Conservation (phyloP, 2,797 vertebrate genomes). For the Molossus molossus region DNA sequence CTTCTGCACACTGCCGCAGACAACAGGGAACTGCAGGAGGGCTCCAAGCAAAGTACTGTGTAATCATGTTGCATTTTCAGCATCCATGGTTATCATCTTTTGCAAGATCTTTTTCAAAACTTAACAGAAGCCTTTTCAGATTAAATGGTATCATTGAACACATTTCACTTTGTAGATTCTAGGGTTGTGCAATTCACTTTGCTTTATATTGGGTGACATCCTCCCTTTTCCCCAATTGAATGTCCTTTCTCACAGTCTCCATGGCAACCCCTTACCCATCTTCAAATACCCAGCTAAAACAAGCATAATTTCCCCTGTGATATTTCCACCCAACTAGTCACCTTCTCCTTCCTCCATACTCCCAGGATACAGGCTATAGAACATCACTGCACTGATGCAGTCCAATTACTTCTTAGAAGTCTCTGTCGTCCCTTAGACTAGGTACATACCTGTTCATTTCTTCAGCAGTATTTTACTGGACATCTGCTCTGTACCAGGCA, state of each 20-base stretch:
- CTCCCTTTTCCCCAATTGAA: conserved; percentile 5
- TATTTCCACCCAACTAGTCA: not conserved
- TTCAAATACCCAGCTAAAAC: conserved; percentile 13
- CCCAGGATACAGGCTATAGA: not conserved
- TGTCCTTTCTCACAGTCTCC: not conserved
- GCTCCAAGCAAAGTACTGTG: not conserved
- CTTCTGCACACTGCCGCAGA: not conserved
- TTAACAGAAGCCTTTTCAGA: conserved; percentile 38
- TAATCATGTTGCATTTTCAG: not conserved
- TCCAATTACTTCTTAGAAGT: conserved; percentile 13
- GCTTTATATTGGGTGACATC: not conserved
- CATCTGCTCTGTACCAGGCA: not conserved
- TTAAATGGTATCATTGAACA: not conserved
- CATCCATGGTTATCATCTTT: not conserved
- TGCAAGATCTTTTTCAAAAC: not conserved
- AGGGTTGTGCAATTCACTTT: not conserved
- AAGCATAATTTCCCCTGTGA: not conserved
- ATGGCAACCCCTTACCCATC: conserved; percentile 38
- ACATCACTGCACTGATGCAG: not conserved
- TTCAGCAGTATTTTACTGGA: not conserved
- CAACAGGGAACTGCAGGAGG: not conserved
- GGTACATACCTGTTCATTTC: not conserved
- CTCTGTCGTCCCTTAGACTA: conserved; percentile 7
- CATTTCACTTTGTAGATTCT: not conserved
- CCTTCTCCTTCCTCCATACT: conserved; percentile 2